Percentiles rank a stretch among this genome's conserved stretches.
These are phyloP conservation scores for Spilosoma lubricipeda DNA, from an alignment of 2,888 invertebrate genomes.

Conservation along the genomic window DNA sequence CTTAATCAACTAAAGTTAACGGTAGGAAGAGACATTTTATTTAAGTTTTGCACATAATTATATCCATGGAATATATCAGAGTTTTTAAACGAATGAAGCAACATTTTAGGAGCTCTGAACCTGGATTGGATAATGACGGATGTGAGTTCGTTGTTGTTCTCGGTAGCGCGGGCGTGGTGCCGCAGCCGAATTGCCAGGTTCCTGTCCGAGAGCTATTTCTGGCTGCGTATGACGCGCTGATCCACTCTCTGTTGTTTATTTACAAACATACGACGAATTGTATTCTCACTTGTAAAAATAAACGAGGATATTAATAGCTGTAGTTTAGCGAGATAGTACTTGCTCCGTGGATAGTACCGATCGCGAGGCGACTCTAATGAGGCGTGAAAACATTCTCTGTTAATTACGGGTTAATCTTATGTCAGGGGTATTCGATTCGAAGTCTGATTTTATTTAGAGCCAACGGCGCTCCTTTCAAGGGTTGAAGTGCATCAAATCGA, in stretches of 20 bases:
- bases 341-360: no score
- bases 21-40: no score
- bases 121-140: constrained; percentile 56
- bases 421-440: no score
- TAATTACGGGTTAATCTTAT: no score
- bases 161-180: constrained; percentile 25
- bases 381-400: not conserved
- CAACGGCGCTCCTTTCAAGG: no score
- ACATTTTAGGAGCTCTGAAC: constrained; percentile 19
- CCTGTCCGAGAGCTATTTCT: constrained; percentile 39
- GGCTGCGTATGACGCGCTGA: constrained; percentile 25
- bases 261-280: constrained; percentile 11
- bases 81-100: constrained; percentile 1
- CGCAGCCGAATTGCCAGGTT: constrained; percentile 32
- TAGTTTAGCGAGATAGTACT: not conserved
- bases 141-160: constrained; percentile 32
- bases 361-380: not conserved
- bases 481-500: no score
- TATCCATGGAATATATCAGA: not conserved
- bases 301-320: not conserved
- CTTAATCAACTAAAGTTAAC: no score
- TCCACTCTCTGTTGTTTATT: constrained; percentile 13
- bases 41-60: not conserved
- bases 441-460: no score
- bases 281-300: not conserved